These are phyloP conservation scores for Myotis lucifugus DNA, from an alignment of 2,113 vertebrate species.

Conservation along the genomic window DNA sequence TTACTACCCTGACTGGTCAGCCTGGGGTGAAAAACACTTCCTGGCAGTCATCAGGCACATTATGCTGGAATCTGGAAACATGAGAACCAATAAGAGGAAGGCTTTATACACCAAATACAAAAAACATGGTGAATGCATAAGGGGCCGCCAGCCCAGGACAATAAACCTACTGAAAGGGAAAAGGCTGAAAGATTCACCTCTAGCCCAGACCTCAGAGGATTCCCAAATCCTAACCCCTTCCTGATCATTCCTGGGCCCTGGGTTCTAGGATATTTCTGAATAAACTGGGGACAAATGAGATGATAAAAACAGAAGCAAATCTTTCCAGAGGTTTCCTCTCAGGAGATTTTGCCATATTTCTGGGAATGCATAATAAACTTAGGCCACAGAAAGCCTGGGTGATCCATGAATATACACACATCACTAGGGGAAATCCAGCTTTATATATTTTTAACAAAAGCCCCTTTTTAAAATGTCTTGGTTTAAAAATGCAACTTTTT, in stretches of 20 bases:
- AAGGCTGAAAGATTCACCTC: not conserved
- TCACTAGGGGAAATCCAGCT: constrained; percentile 5
- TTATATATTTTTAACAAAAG: constrained; percentile 59
- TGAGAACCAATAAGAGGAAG: not conserved
- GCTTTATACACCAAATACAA: constrained; percentile 47
- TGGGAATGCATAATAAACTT: constrained; percentile 9
- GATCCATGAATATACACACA: constrained; percentile 10
- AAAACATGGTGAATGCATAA: not conserved
- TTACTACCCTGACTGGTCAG: not conserved
- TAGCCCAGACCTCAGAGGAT: not conserved
- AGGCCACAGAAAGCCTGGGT: not conserved
- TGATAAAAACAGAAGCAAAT: not conserved
- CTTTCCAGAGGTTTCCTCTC: not conserved
- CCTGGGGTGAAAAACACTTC: constrained; percentile 27
- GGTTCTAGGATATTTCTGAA: not conserved
- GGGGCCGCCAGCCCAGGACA: not conserved
- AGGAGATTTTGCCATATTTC: constrained; percentile 43
- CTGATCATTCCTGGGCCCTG: not conserved
- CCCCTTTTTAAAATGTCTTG: constrained; percentile 27
- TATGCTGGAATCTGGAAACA: constrained; percentile 48
- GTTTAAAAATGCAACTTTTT: constrained; percentile 60
- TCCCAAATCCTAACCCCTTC: not conserved
- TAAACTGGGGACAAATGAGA: not conserved
- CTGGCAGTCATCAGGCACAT: not conserved
- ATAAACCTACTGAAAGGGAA: not conserved